Evolutionary conservation across 2,113 vertebrate species (phyloP), one percentile per base, ranked within the genome.

Genomic region (Nycticebus coucang): DNA sequence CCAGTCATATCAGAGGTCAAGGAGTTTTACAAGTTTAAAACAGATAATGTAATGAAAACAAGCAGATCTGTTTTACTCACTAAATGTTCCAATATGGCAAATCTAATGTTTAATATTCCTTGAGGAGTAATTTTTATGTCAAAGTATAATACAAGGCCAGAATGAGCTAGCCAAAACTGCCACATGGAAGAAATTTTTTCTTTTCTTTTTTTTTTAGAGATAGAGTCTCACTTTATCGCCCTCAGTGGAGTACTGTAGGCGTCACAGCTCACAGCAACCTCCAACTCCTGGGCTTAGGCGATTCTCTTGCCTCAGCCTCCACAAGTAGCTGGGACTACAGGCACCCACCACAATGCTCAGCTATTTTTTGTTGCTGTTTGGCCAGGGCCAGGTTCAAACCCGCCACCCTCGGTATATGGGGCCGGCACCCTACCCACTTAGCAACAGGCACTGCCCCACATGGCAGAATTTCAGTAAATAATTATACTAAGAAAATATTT

Each of bases 161-260:
- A 97, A 94, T 91, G 41, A 93, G 68, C 41, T 96, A 37, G 69
- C 87, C 26, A 95, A 95, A 97, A 93, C 11, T 94, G 78, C 12
- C 7, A 77, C 21, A 77, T 37, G 0, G 62, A 85, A 71, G 55
- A 81, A 81, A 69, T 74, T 97, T 97, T 9, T 50, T 50, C 45
- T 50, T 50, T 50, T 50, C 10, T 50, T 50, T 50, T 50, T 50
- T 9, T 50, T 50, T 50, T 50, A 9, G 45, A 50, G 45, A 50
- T 50, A 50, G 45, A 50, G 45, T 50, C 45, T 50, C 45, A 50
- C 45, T 50, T 50, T 50, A 10, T 50, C 45, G 9, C 45, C 45
- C 45, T 50, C 45, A 50, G 45, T 50, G 10, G 45, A 50, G 7
- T 50, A 8, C 7, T 1, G 7, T 50, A 10, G 45, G 8, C 8